Conservation (phyloP, 2,113 vertebrate genomes). For the Xiphophorus maculatus region DNA sequence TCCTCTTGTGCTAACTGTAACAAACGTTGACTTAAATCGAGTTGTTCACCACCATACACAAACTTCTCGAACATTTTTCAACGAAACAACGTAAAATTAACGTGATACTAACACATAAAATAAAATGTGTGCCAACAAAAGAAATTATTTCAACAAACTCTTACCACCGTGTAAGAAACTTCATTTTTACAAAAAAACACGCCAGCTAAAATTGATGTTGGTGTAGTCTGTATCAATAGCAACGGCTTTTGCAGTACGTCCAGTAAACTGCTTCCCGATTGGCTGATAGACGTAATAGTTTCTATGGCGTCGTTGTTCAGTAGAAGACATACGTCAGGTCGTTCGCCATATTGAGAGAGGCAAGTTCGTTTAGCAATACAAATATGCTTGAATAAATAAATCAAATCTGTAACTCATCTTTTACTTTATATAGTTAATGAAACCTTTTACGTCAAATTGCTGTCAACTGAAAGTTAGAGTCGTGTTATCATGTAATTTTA, state of each 20-base stretch:
- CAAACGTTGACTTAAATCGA: neutral
- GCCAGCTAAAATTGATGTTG: neutral
- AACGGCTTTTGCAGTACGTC: neutral
- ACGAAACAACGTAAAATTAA: neutral
- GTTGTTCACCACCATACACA: neutral
- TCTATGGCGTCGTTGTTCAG: neutral
- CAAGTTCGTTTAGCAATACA: neutral
- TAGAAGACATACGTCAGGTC: neutral
- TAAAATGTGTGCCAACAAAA: neutral
- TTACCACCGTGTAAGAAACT: neutral
- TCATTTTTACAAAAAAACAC: neutral
- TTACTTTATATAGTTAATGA: too few species aligned
- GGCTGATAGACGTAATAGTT: neutral
- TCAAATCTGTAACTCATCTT: too few species aligned
- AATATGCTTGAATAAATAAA: neutral
- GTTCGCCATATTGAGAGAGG: neutral
- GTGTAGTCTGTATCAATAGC: slow-evolving; percentile 44
- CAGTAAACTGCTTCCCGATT: slow-evolving; percentile 58
- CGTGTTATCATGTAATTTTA: too few species aligned
- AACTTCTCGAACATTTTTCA: neutral
- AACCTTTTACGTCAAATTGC: too few species aligned
- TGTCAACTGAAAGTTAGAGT: too few species aligned
- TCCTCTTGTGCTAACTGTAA: neutral
- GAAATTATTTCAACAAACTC: neutral
- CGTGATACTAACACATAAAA: neutral